Percentiles rank a stretch among this genome's conserved stretches.
These are phyloP conservation scores for Meriones unguiculatus DNA, from an alignment of 2,113 vertebrate genomes.

Conservation along the genomic window DNA sequence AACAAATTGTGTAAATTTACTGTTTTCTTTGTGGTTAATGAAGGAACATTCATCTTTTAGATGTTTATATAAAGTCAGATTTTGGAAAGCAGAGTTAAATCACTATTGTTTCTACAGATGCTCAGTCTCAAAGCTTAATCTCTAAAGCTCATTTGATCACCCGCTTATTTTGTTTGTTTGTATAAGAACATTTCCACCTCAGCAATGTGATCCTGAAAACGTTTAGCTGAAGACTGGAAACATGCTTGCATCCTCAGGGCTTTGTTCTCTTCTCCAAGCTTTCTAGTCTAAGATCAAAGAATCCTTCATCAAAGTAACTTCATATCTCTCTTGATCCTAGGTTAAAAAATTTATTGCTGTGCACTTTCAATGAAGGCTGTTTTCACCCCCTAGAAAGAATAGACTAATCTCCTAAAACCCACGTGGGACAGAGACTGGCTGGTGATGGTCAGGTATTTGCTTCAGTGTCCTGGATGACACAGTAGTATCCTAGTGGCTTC, in stretches of 20 bases:
- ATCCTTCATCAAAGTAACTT: slow-evolving; percentile 51
- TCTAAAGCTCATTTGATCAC: neutral
- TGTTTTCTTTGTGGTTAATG: neutral
- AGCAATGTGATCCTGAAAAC: neutral
- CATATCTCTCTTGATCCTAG: slow-evolving; percentile 19
- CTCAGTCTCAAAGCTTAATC: neutral
- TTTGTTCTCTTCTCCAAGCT: slow-evolving; percentile 52
- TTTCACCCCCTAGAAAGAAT: neutral
- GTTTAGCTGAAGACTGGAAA: slow-evolving; percentile 31
- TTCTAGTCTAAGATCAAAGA: slow-evolving; percentile 64
- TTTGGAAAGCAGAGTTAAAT: neutral
- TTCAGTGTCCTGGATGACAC: neutral
- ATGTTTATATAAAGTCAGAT: slow-evolving; percentile 27
- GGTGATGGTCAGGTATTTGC: neutral
- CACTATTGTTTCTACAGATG: neutral
- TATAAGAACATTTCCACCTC: neutral
- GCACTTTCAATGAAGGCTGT: slow-evolving; percentile 3
- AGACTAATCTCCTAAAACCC: neutral
- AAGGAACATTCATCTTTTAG: neutral
- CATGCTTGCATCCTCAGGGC: neutral
- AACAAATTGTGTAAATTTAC: neutral
- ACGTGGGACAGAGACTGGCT: neutral
- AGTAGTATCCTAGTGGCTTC: neutral
- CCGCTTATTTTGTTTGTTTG: neutral
- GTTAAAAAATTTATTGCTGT: slow-evolving; percentile 40